Conservation (phyloP, 2,113 vertebrate genomes). For the Actinemys pallida region DNA sequence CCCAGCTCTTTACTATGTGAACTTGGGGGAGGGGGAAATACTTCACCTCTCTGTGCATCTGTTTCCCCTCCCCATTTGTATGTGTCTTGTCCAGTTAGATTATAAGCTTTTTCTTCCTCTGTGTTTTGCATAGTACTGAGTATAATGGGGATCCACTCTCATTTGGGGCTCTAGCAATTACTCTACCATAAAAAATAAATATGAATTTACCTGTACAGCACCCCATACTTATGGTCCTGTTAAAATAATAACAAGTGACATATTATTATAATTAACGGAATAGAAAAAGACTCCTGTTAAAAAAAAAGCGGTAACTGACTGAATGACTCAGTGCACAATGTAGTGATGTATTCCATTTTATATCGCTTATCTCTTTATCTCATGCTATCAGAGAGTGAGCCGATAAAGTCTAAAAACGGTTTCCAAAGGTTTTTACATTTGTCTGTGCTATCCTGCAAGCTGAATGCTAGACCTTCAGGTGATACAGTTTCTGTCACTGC, state of each 20-base stretch:
- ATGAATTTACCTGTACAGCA: not conserved
- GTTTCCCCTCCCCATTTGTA: not conserved
- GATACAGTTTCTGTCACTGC: not conserved
- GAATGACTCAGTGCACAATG: not conserved
- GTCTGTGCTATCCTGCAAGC: not conserved
- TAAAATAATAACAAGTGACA: not conserved
- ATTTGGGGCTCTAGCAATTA: not conserved
- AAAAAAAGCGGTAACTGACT: not conserved
- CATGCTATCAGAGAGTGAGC: not conserved
- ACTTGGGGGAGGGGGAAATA: not conserved
- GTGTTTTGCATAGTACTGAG: not conserved
- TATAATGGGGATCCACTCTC: not conserved
- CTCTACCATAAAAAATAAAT: constrained; percentile 3
- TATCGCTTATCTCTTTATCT: constrained; percentile 7
- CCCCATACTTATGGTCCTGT: not conserved
- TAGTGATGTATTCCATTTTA: not conserved
- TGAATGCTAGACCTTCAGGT: constrained; percentile 18
- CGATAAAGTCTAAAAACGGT: constrained; percentile 14
- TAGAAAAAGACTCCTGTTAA: not conserved
- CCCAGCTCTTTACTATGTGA: not conserved
- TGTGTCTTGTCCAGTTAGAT: not conserved
- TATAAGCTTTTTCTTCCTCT: not conserved
- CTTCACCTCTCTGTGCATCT: not conserved
- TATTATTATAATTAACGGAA: not conserved
- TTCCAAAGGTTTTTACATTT: not conserved